A percentile compares a stretch with the other conserved stretches of the same genome.
Evolutionary conservation across 1,140 invertebrate species (phyloP).

Genomic region (Aphelenchoides besseyi): DNA sequence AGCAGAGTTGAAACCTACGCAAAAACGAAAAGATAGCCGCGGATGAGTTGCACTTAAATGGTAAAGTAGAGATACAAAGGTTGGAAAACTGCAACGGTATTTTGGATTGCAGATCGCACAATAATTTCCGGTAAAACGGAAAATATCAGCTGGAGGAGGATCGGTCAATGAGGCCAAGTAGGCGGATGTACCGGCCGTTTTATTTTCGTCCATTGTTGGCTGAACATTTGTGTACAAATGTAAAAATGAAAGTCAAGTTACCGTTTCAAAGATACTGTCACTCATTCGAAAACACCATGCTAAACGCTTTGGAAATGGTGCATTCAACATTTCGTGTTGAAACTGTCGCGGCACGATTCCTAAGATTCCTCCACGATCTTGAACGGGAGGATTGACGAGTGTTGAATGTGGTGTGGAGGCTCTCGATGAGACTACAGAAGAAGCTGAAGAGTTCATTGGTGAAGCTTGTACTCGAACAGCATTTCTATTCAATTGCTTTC

Average conservation of each 20-base stretch:
- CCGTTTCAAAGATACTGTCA: background rate
- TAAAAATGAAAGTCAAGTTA: constrained; percentile 4
- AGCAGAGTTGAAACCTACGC: no score
- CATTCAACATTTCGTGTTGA: constrained; percentile 5
- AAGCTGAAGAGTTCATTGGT: background rate
- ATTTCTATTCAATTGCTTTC: background rate
- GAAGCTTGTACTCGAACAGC: background rate
- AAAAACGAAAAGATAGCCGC: background rate
- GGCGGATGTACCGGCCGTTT: no score
- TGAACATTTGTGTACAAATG: background rate
- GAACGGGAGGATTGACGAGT: background rate
- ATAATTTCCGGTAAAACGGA: constrained; percentile 7
- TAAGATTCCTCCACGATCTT: background rate
- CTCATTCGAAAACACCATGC: constrained; percentile 17
- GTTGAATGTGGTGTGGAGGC: background rate
- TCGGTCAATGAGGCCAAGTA: constrained; percentile 12
- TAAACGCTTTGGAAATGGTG: background rate
- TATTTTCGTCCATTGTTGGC: constrained; percentile 1
- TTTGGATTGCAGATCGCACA: background rate
- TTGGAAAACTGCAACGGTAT: background rate
- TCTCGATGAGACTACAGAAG: background rate
- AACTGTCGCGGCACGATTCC: background rate
- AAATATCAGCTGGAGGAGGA: background rate
- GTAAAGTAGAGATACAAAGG: constrained; percentile 10
- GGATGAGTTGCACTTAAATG: background rate